Percentiles rank a stretch among this genome's conserved stretches.
phyloP scores from a whole-genome alignment of 2,113 vertebrate genomes.

The Cathartes aura region DNA sequence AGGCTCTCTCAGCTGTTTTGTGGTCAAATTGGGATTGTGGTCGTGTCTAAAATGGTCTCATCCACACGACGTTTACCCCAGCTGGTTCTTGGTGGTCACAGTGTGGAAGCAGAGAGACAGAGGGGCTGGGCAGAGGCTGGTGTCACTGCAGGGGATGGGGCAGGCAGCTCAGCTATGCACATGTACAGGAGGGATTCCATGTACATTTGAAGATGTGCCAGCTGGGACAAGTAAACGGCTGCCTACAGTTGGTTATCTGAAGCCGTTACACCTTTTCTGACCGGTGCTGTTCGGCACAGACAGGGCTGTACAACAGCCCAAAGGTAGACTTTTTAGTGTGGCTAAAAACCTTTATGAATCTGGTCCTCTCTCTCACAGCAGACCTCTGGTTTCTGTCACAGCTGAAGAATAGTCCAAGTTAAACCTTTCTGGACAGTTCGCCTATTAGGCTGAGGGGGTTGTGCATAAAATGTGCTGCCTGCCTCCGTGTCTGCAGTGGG shows the following conservation, averaged over 20 bases:
- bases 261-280: accelerated
- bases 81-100: neutral
- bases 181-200: accelerated
- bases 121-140: neutral
- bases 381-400: neutral
- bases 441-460: neutral
- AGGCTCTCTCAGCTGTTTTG: neutral
- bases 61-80: neutral
- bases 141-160: neutral
- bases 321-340: accelerated
- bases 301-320: neutral
- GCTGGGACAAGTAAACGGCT: accelerated
- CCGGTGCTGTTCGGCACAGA: neutral
- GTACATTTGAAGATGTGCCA: accelerated
- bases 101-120: neutral
- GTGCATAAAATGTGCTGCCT: neutral
- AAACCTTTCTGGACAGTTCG: neutral
- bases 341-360: neutral
- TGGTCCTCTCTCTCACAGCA: neutral
- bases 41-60: neutral
- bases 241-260: neutral
- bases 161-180: neutral
- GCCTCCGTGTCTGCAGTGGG: neutral
- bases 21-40: neutral
- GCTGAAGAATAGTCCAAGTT: neutral